Conservation (phyloP, 1,140 invertebrate genomes). For the Ephestia elutella region DNA sequence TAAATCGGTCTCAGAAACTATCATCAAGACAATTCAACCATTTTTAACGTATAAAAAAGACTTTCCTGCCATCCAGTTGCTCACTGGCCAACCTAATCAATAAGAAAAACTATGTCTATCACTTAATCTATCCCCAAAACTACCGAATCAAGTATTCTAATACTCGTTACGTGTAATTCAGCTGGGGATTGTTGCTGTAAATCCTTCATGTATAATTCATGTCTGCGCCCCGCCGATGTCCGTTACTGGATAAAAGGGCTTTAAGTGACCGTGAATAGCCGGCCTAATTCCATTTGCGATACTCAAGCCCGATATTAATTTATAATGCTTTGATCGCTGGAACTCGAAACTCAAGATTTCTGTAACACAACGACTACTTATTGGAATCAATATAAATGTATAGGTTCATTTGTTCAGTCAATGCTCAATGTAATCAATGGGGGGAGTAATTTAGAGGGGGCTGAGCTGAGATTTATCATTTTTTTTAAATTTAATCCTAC, state of each 20-base stretch:
- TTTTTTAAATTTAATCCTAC: too few relatives aligned
- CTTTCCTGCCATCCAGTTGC: too few relatives aligned
- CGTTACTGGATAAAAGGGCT: conserved; percentile 35
- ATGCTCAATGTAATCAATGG: too few relatives aligned
- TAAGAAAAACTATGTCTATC: too few relatives aligned
- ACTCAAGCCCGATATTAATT: conserved; percentile 35
- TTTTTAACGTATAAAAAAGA: too few relatives aligned
- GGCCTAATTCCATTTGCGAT: conserved; percentile 28
- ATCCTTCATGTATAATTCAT: conserved; percentile 63
- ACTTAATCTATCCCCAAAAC: too few relatives aligned
- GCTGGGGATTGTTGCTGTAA: conserved; percentile 30
- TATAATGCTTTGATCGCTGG: conserved; percentile 7
- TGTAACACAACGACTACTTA: conserved; percentile 1
- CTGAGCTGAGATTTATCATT: too few relatives aligned
- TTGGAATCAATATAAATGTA: conserved; percentile 5
- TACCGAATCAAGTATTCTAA: not conserved
- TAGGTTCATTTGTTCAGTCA: too few relatives aligned
- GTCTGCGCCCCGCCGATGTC: conserved; percentile 28
- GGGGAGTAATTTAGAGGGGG: too few relatives aligned
- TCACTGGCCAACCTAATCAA: too few relatives aligned
- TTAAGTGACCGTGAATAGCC: conserved; percentile 50
- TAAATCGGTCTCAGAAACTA: too few relatives aligned
- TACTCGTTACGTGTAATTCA: conserved; percentile 21
- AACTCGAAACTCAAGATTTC: not conserved
- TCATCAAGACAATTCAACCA: too few relatives aligned